Evolutionary conservation across 2,113 vertebrate species (phyloP).

Genomic region (Opisthocomus hoazin): DNA sequence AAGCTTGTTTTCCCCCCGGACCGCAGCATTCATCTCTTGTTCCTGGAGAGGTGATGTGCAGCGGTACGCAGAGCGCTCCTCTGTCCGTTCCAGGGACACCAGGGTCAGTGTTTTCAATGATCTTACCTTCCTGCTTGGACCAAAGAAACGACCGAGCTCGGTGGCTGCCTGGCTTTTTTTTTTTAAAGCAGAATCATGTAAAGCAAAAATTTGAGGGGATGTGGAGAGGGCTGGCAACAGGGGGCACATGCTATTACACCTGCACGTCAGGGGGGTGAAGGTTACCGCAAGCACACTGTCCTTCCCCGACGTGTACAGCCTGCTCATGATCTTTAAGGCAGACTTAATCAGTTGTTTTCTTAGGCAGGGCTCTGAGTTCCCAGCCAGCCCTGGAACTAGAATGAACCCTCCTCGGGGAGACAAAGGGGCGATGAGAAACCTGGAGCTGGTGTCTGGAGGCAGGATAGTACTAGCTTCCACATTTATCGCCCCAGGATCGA

Average conservation of each 20-base stretch:
- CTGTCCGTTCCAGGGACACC: neutral
- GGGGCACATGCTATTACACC: neutral
- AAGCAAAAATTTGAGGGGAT: neutral
- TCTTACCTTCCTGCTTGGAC: neutral
- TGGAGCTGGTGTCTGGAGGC: neutral
- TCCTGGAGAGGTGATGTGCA: neutral
- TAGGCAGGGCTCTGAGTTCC: neutral
- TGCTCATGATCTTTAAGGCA: neutral
- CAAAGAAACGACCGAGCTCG: neutral
- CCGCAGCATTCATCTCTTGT: neutral
- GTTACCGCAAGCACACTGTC: neutral
- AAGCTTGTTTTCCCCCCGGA: neutral
- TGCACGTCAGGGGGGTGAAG: no score
- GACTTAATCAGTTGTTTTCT: neutral
- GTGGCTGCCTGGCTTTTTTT: neutral
- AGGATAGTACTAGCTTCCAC: neutral
- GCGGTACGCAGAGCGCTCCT: fast-evolving
- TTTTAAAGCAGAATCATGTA: neutral
- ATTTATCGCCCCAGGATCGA: fast-evolving
- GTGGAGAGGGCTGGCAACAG: neutral
- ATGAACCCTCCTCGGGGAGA: neutral
- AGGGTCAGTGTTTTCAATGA: neutral
- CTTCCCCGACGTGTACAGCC: neutral
- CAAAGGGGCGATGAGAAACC: neutral
- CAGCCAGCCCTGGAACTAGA: neutral